Conservation (phyloP, 2,888 invertebrate species). For the Epirrhoe alternata region DNA sequence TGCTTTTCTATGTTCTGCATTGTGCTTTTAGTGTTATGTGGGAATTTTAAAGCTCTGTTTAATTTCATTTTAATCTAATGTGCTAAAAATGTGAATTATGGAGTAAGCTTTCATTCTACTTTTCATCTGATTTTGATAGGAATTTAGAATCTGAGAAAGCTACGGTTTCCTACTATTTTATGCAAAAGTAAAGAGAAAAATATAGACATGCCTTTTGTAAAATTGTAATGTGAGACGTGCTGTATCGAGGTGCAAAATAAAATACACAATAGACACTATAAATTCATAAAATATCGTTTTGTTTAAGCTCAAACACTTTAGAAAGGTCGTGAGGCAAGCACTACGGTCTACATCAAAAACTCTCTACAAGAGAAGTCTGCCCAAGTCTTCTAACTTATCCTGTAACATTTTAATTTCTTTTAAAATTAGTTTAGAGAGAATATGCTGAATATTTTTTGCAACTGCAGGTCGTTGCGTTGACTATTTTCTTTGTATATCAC, state of each 20-base stretch:
- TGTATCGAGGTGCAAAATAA: slow-evolving; percentile 51
- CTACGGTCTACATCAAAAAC: slow-evolving; percentile 54
- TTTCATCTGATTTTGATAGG: neutral
- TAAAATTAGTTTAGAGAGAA: neutral
- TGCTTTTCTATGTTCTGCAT: slow-evolving; percentile 27
- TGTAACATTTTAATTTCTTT: neutral
- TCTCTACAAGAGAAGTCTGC: slow-evolving; percentile 56
- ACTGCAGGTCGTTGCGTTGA: neutral
- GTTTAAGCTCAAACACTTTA: slow-evolving; percentile 41
- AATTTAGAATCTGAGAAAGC: slow-evolving; percentile 13
- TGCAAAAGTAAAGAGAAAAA: slow-evolving; percentile 36
- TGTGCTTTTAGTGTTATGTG: slow-evolving; percentile 35
- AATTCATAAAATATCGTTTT: slow-evolving; percentile 43
- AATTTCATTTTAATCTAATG: slow-evolving; percentile 37
- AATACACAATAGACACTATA: slow-evolving; percentile 47
- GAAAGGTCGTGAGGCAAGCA: slow-evolving; percentile 59
- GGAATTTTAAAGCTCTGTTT: slow-evolving; percentile 39
- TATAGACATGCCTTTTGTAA: slow-evolving; percentile 40
- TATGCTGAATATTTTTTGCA: neutral
- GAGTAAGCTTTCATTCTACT: slow-evolving; percentile 29
- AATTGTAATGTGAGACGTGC: slow-evolving; percentile 51
- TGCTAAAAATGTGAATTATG: slow-evolving; percentile 33
- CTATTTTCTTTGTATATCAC: neutral
- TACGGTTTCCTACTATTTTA: slow-evolving; percentile 26
- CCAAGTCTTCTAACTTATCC: slow-evolving; percentile 3